Evolutionary conservation across 2,797 vertebrate genomes (phyloP).

Genomic region (Pseudotriccus pelzelni): DNA sequence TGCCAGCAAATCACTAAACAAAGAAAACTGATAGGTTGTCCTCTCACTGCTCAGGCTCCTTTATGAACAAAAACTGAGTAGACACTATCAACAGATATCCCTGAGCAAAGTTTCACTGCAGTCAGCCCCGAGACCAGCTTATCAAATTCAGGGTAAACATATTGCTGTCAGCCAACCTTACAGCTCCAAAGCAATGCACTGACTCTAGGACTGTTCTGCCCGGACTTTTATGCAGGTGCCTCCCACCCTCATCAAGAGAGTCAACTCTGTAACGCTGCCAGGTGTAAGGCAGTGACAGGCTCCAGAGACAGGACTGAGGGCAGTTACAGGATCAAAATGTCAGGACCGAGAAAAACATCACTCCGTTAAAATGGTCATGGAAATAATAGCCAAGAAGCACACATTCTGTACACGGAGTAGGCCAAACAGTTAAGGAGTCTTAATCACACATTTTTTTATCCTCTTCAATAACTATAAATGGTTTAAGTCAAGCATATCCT

Average conservation of each 20-base stretch:
- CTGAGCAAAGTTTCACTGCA: not conserved
- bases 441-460: not conserved
- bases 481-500: not conserved
- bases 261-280: rapidly evolving
- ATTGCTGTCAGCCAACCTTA: not conserved
- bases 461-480: not conserved
- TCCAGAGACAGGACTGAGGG: not conserved
- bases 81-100: not conserved
- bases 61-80: not conserved
- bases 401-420: not conserved
- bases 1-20: not conserved
- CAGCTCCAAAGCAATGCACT: not conserved
- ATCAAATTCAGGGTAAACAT: not conserved
- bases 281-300: rapidly evolving
- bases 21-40: not conserved
- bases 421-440: not conserved
- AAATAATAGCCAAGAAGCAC: not conserved
- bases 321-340: not conserved
- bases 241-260: not conserved
- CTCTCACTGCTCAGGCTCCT: not conserved
- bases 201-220: not conserved
- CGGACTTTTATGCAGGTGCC: not conserved
- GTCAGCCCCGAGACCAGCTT: not conserved
- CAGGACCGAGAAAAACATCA: not conserved
- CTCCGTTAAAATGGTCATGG: not conserved